A percentile compares a stretch with the other conserved stretches of the same genome.
phyloP scores from a whole-genome alignment of 2,888 invertebrate species.

The Amphipyra tragopoginis region DNA sequence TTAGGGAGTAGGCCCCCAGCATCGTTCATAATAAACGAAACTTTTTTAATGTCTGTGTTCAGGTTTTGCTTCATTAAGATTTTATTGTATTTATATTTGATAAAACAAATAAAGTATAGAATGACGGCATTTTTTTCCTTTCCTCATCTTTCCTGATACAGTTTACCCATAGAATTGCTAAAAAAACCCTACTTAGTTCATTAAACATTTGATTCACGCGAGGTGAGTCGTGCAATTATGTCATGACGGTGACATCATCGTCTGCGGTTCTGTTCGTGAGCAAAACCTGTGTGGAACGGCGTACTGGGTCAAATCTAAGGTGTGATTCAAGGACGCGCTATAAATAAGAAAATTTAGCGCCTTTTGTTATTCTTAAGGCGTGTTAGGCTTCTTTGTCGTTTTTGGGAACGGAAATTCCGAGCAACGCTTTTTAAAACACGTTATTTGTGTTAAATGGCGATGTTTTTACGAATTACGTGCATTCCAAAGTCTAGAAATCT shows the following conservation, averaged over 20 bases:
- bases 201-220: conserved; percentile 52
- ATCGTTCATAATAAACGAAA: too few species aligned
- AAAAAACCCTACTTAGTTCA: conserved; percentile 24
- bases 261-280: conserved; percentile 33
- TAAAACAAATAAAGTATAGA: too few species aligned
- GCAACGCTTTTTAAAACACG: neutral
- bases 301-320: conserved; percentile 34
- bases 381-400: neutral
- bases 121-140: neutral
- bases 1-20: too few species aligned
- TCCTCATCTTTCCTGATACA: neutral
- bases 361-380: conserved; percentile 16
- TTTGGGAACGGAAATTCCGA: neutral
- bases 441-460: too few species aligned
- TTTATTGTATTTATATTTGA: too few species aligned
- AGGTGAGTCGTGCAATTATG: conserved; percentile 56
- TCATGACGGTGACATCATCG: conserved; percentile 60
- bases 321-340: conserved; percentile 40
- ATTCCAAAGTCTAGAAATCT: too few species aligned
- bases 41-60: too few species aligned
- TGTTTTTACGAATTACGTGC: too few species aligned
- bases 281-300: conserved; percentile 39
- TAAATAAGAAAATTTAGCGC: conserved; percentile 15
- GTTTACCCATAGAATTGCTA: conserved; percentile 8
- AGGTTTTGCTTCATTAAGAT: too few species aligned